Evolutionary conservation across 1,140 invertebrate genomes (phyloP).

Genomic region (Carposina sasakii): DNA sequence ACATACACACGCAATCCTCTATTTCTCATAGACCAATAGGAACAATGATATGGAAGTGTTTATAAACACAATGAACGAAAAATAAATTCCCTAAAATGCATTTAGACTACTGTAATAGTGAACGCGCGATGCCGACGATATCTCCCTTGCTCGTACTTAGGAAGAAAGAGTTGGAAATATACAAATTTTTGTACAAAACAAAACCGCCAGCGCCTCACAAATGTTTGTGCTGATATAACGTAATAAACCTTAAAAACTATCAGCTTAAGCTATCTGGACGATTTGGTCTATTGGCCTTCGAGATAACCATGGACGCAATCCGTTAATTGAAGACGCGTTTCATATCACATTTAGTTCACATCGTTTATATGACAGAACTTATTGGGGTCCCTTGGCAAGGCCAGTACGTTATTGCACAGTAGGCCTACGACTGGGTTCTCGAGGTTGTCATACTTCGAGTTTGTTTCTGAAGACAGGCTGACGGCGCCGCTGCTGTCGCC

Average conservation of each 20-base stretch:
- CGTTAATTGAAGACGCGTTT: not conserved
- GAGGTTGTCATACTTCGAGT: slow-evolving; percentile 62
- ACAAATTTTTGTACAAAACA: slow-evolving; percentile 1
- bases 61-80: too few species aligned
- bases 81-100: too few species aligned
- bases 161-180: too few species aligned
- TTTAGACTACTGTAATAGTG: too few species aligned
- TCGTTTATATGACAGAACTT: slow-evolving; percentile 57
- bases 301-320: slow-evolving; percentile 29
- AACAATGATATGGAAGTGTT: slow-evolving; percentile 22
- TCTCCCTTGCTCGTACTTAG: too few species aligned
- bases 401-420: slow-evolving; percentile 45
- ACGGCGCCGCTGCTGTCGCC: slow-evolving; percentile 62
- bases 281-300: slow-evolving; percentile 46
- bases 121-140: too few species aligned
- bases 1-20: slow-evolving; percentile 11
- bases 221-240: slow-evolving; percentile 12
- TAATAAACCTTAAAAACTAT: slow-evolving; percentile 12
- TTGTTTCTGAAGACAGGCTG: slow-evolving; percentile 58
- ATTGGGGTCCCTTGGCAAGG: slow-evolving; percentile 41
- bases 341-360: slow-evolving; percentile 37
- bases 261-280: slow-evolving; percentile 22
- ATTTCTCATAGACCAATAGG: slow-evolving; percentile 40
- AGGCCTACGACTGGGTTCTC: slow-evolving; percentile 65
- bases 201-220: not conserved